Conservation (phyloP, 1,140 invertebrate genomes). For the Lepidurus couesii region DNA sequence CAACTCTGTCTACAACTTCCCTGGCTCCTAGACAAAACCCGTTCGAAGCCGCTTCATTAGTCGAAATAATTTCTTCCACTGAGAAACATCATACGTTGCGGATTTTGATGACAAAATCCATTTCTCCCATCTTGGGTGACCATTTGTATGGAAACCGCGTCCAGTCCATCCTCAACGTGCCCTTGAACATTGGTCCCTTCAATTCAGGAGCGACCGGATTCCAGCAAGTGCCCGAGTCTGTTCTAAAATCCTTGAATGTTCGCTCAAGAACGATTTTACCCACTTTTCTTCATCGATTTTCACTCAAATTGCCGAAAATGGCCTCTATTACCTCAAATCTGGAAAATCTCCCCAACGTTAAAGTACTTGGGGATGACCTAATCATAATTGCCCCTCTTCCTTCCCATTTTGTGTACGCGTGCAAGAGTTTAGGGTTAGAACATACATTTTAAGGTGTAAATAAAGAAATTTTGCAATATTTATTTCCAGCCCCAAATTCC, state of each 20-base stretch:
- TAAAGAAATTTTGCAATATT: neutral
- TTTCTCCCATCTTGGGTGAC: slow-evolving; percentile 48
- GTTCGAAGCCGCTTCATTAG: neutral
- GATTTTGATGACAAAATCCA: slow-evolving; percentile 44
- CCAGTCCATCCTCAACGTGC: slow-evolving; percentile 43
- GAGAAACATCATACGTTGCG: slow-evolving; percentile 41
- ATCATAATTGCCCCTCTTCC: neutral
- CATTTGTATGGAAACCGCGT: slow-evolving; percentile 44
- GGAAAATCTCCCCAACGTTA: neutral
- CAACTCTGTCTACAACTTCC: neutral
- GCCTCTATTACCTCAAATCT: neutral
- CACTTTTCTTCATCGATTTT: slow-evolving; percentile 20
- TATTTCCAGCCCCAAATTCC: slow-evolving; percentile 61
- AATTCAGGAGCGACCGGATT: slow-evolving; percentile 34
- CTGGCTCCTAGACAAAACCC: neutral
- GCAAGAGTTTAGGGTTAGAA: neutral
- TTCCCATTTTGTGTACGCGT: neutral
- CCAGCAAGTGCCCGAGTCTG: slow-evolving; percentile 34
- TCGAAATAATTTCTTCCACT: neutral
- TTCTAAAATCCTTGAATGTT: neutral
- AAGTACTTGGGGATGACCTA: neutral
- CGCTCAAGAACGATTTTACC: neutral
- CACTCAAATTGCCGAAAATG: neutral
- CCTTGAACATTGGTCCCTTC: slow-evolving; percentile 43
- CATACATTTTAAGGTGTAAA: neutral